Evolutionary conservation across 2,113 vertebrate genomes (phyloP).

Genomic region (Silurus glanis): DNA sequence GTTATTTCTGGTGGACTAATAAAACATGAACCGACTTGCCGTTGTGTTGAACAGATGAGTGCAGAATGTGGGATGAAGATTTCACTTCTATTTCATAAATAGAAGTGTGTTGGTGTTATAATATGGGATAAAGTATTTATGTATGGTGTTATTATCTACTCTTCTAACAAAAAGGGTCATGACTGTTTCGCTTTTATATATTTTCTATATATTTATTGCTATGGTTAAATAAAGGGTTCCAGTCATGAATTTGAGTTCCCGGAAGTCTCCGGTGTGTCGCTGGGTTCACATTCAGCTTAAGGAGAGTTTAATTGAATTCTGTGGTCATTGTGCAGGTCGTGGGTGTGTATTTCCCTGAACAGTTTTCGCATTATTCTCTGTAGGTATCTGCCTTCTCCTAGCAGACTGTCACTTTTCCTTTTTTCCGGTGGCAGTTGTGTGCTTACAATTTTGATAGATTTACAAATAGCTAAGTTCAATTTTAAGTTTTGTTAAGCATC

Average conservation of each 20-base stretch:
- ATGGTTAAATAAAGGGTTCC: neutral
- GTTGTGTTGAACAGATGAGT: neutral
- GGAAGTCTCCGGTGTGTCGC: neutral
- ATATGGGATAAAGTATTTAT: neutral
- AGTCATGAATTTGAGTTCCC: neutral
- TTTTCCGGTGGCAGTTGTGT: neutral
- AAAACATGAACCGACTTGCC: neutral
- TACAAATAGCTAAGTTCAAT: neutral
- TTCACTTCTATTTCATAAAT: neutral
- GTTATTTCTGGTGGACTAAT: neutral
- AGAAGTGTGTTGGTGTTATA: neutral
- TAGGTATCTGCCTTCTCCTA: neutral
- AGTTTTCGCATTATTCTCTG: neutral
- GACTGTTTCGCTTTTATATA: neutral
- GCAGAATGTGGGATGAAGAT: neutral
- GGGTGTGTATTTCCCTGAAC: neutral
- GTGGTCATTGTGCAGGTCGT: neutral
- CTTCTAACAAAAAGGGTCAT: neutral
- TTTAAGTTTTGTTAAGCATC: neutral
- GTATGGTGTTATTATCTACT: neutral
- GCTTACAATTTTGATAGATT: neutral
- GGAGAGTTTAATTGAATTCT: neutral
- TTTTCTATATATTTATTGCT: neutral
- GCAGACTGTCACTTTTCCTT: neutral
- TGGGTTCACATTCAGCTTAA: neutral